Percentiles rank a stretch among this genome's conserved stretches.
These are phyloP conservation scores for Pelobates fuscus DNA, from an alignment of 2,113 vertebrate genomes.

Conservation along the genomic window DNA sequence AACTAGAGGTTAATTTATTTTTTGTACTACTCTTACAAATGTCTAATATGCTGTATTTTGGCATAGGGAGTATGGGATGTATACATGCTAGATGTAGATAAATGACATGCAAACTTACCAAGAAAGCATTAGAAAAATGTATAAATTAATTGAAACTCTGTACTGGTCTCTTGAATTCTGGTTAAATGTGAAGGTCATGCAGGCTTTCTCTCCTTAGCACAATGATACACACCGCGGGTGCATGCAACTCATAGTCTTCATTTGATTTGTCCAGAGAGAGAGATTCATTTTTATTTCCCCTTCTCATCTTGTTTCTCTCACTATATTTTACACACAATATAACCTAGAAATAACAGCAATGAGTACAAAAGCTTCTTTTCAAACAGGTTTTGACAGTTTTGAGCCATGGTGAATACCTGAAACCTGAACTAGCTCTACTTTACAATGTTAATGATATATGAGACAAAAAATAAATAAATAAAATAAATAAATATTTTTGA, in stretches of 20 bases:
- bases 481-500: too few relatives aligned
- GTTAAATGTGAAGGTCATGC: conserved; percentile 10
- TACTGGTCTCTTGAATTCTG: conserved; percentile 20
- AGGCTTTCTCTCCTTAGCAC: conserved; percentile 1
- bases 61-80: too few relatives aligned
- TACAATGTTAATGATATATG: conserved; percentile 4
- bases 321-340: conserved; percentile 42
- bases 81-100: too few relatives aligned
- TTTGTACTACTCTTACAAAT: too few relatives aligned
- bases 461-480: background rate
- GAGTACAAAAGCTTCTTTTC: conserved; percentile 50
- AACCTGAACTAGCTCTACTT: conserved; percentile 16
- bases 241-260: conserved; percentile 16
- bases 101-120: too few relatives aligned
- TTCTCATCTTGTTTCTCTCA: conserved; percentile 44
- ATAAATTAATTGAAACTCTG: conserved; percentile 8
- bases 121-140: too few relatives aligned
- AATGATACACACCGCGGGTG: background rate
- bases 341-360: conserved; percentile 46
- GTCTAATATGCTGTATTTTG: too few relatives aligned
- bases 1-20: too few relatives aligned
- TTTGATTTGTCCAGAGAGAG: conserved; percentile 26
- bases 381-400: conserved; percentile 48
- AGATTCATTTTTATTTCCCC: background rate
- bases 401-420: conserved; percentile 52